phyloP scores from a whole-genome alignment of 1,140 invertebrate species.

The Archivesica marissinica region DNA sequence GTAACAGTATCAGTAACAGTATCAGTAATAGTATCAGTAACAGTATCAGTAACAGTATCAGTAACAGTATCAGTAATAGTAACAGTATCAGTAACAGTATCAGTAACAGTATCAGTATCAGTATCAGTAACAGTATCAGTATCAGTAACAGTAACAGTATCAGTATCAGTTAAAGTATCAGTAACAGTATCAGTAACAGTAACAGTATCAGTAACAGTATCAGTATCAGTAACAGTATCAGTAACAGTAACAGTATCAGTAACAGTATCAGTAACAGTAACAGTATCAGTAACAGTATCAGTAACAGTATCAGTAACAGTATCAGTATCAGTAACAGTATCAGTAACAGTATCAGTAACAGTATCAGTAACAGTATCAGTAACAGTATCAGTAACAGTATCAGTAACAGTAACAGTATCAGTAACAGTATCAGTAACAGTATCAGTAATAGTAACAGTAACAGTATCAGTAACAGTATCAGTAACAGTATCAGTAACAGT shows the following conservation, averaged over 20 bases:
- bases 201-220: slow-evolving; percentile 23
- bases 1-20: slow-evolving; percentile 47
- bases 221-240: slow-evolving; percentile 48
- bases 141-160: slow-evolving; percentile 30
- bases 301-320: slow-evolving; percentile 50
- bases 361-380: slow-evolving; percentile 46
- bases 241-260: slow-evolving; percentile 44
- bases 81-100: slow-evolving; percentile 44
- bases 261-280: slow-evolving; percentile 40
- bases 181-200: slow-evolving; percentile 37
- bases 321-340: slow-evolving; percentile 48
- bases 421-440: slow-evolving; percentile 57
- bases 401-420: slow-evolving; percentile 55
- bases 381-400: slow-evolving; percentile 60
- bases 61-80: slow-evolving; percentile 40
- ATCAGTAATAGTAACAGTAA: slow-evolving; percentile 44
- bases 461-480: slow-evolving; percentile 54
- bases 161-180: slow-evolving; percentile 35
- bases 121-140: slow-evolving; percentile 37
- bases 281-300: slow-evolving; percentile 54
- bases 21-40: slow-evolving; percentile 45
- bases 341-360: slow-evolving; percentile 16
- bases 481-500: slow-evolving; percentile 50
- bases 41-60: slow-evolving; percentile 46
- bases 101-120: slow-evolving; percentile 48